These are phyloP conservation scores for Perithous albicinctus DNA, from an alignment of 2,888 invertebrate genomes.

Conservation along the genomic window DNA sequence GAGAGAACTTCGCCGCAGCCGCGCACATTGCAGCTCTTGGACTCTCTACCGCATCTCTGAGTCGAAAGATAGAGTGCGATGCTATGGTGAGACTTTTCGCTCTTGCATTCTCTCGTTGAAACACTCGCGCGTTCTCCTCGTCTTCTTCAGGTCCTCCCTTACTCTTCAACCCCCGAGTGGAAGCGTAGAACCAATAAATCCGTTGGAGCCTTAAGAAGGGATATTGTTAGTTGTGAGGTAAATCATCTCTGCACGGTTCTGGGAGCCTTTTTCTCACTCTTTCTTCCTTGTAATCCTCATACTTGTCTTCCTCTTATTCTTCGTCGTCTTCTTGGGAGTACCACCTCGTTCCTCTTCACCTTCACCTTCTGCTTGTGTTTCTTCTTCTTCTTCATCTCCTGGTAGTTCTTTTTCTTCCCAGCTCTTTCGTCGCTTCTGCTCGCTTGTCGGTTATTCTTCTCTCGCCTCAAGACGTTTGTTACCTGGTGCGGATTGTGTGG, in stretches of 20 bases:
- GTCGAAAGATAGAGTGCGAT: slow-evolving; percentile 48
- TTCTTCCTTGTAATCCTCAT: slow-evolving; percentile 63
- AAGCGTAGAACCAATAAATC: slow-evolving; percentile 81
- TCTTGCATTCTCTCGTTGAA: slow-evolving; percentile 64
- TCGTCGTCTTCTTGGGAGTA: slow-evolving; percentile 68
- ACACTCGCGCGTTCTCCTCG: slow-evolving; percentile 45
- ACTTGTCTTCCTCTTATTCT: slow-evolving; percentile 39
- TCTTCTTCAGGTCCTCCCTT: slow-evolving; percentile 25
- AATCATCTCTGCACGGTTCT: slow-evolving; percentile 79
- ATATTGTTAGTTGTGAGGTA: slow-evolving; percentile 84
- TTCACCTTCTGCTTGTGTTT: slow-evolving; percentile 35
- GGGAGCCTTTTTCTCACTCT: slow-evolving; percentile 74
- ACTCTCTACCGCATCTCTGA: slow-evolving; percentile 9
- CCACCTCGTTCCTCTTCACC: slow-evolving; percentile 62
- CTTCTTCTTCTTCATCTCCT: slow-evolving; percentile 69
- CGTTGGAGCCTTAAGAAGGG: slow-evolving; percentile 80
- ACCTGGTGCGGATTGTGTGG: slow-evolving; percentile 34
- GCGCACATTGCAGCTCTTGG: slow-evolving; percentile 57
- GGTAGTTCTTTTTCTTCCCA: slow-evolving; percentile 27
- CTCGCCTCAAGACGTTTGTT: slow-evolving; percentile 67
- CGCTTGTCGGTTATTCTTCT: slow-evolving; percentile 50
- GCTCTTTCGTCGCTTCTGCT: slow-evolving; percentile 21
- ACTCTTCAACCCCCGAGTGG: slow-evolving; percentile 68
- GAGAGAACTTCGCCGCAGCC: slow-evolving; percentile 34
- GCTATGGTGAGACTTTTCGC: slow-evolving; percentile 46